Conservation (phyloP, 2,797 vertebrate genomes). For the Chromobotia macracanthus region DNA sequence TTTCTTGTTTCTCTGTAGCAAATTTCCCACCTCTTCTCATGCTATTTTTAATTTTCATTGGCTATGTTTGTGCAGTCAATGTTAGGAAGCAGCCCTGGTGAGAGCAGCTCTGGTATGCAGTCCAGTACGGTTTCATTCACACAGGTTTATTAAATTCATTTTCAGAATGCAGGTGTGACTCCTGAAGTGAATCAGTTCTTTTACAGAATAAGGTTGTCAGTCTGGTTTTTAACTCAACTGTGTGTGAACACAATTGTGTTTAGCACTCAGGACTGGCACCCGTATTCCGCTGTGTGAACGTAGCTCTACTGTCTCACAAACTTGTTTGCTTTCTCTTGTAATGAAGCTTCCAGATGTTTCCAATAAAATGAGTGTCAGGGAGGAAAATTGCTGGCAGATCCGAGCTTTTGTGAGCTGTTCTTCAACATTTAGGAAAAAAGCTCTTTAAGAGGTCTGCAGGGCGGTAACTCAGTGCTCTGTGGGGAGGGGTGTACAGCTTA, state of each 20-base stretch:
- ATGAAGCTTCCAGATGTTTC: conserved; percentile 17
- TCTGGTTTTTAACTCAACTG: not conserved
- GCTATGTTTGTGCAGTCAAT: too few relatives aligned
- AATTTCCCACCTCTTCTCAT: not conserved
- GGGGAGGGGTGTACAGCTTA: conserved; percentile 35
- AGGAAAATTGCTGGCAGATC: conserved; percentile 48
- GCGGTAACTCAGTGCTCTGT: conserved; percentile 41
- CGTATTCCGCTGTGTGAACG: not conserved
- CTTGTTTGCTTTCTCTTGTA: not conserved
- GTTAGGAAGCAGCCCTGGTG: too few relatives aligned
- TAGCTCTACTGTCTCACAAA: not conserved
- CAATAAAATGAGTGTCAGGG: conserved; percentile 49
- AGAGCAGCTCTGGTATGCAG: not conserved
- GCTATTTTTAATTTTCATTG: not conserved
- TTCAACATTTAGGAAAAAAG: conserved; percentile 33
- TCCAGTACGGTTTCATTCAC: not conserved
- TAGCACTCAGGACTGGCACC: too few relatives aligned
- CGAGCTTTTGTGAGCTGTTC: conserved; percentile 27
- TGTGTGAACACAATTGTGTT: not conserved
- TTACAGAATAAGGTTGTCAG: not conserved
- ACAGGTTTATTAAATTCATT: not conserved
- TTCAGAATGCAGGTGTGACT: not conserved
- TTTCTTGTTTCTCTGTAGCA: not conserved
- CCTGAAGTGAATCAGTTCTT: not conserved
- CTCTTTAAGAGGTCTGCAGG: conserved; percentile 30